Conservation (phyloP, 2,888 invertebrate species). For the Rhagonycha lutea region DNA sequence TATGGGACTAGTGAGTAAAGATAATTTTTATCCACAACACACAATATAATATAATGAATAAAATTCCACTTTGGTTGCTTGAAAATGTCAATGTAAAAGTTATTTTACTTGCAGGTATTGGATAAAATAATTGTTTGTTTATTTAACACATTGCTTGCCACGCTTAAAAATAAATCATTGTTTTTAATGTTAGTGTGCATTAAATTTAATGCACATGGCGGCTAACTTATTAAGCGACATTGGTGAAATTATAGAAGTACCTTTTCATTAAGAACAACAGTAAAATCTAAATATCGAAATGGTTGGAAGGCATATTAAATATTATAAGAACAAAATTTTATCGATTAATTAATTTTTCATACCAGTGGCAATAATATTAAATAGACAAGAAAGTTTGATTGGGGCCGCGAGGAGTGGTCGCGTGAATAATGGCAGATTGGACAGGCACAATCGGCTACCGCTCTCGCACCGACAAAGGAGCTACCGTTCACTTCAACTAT, state of each 20-base stretch:
- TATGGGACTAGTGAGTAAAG: too few relatives aligned
- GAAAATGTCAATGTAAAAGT: too few relatives aligned
- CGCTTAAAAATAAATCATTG: too few relatives aligned
- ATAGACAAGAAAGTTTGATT: conserved; percentile 28
- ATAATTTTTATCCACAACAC: too few relatives aligned
- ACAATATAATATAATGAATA: too few relatives aligned
- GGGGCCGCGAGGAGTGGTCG: conserved; percentile 30
- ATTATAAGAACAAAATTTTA: conserved; percentile 13
- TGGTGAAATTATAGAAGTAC: not conserved
- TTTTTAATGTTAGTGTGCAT: too few relatives aligned
- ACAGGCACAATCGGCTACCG: conserved; percentile 28
- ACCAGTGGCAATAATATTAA: conserved; percentile 31
- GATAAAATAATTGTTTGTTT: too few relatives aligned
- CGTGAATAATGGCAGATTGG: conserved; percentile 32
- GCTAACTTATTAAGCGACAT: too few relatives aligned
- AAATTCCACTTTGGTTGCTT: too few relatives aligned
- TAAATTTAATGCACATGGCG: too few relatives aligned
- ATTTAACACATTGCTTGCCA: too few relatives aligned
- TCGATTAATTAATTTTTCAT: conserved; percentile 30
- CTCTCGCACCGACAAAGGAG: conserved; percentile 13
- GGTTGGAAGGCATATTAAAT: not conserved
- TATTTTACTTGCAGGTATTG: too few relatives aligned
- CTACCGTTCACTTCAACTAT: conserved; percentile 17
- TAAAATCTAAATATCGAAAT: not conserved
- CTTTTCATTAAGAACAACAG: not conserved